Conservation (phyloP, 2,113 vertebrate genomes). For the Cariama cristata region DNA sequence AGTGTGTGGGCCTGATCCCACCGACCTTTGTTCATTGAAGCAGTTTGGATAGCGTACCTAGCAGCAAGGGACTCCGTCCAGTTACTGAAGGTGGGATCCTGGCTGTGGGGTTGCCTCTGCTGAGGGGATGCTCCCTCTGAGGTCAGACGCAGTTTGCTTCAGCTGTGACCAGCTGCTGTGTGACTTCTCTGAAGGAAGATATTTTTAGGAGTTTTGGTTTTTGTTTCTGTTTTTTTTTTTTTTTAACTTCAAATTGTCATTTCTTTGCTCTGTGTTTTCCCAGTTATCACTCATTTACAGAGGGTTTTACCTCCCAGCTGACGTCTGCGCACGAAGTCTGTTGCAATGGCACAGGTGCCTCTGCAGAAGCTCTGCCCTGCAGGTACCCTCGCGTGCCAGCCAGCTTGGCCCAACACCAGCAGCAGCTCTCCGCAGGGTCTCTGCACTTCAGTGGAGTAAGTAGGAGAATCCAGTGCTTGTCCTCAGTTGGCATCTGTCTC, state of each 20-base stretch:
- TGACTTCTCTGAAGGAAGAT: not conserved
- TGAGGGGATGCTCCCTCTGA: not conserved
- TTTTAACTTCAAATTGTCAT: not conserved
- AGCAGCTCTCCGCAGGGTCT: not conserved
- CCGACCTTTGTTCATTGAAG: not conserved
- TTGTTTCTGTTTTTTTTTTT: too few species aligned
- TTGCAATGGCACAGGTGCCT: not conserved
- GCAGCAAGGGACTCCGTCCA: rapidly evolving
- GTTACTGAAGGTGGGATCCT: not conserved
- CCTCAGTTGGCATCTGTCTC: not conserved
- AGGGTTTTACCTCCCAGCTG: not conserved
- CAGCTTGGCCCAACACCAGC: not conserved
- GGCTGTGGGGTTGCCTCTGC: not conserved
- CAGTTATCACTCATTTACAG: not conserved
- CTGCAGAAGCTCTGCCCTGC: not conserved
- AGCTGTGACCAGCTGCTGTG: not conserved
- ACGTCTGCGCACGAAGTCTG: rapidly evolving
- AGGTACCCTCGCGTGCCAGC: rapidly evolving
- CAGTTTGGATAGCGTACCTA: not conserved
- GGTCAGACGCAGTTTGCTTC: not conserved
- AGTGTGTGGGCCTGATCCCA: not conserved
- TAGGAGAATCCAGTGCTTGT: not conserved
- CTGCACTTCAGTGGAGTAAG: not conserved
- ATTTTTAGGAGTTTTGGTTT: not conserved
- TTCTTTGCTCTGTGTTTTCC: not conserved